Evolutionary conservation across 2,113 vertebrate species (phyloP).

Genomic region (Antidorcas marsupialis): DNA sequence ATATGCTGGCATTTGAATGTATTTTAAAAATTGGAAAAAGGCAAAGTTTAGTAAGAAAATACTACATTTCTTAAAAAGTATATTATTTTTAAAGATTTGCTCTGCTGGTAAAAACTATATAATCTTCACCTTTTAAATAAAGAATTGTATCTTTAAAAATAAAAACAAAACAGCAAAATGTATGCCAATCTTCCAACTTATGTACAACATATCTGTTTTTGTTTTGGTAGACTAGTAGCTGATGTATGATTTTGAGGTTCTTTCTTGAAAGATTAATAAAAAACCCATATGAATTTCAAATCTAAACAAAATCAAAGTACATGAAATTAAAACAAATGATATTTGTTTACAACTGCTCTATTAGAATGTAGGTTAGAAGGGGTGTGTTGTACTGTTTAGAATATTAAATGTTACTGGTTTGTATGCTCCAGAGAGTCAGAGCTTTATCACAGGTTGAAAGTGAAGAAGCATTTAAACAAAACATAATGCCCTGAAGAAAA

Average conservation of each 20-base stretch:
- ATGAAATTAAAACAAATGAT: constrained; percentile 24
- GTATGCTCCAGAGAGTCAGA: neutral
- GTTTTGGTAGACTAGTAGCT: neutral
- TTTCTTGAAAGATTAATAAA: neutral
- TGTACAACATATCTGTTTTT: neutral
- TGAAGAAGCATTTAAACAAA: neutral
- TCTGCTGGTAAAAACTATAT: neutral
- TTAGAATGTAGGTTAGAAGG: neutral
- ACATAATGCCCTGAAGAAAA: neutral
- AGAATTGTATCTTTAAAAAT: neutral
- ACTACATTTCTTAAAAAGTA: neutral
- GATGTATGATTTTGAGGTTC: neutral
- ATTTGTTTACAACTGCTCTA: constrained; percentile 10
- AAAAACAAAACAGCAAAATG: neutral
- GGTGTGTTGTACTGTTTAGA: neutral
- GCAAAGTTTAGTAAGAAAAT: constrained; percentile 7
- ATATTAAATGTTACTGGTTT: constrained; percentile 21
- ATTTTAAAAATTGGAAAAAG: neutral
- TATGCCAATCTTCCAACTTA: neutral
- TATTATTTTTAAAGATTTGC: neutral
- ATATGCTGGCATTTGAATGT: neutral
- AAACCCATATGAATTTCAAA: neutral
- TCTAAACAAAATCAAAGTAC: neutral
- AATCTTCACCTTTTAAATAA: constrained; percentile 6
- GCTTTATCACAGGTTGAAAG: neutral